Conservation (phyloP, 64 coral and sea anemone genomes). For the Hydrozoanthus tunicans region DNA sequence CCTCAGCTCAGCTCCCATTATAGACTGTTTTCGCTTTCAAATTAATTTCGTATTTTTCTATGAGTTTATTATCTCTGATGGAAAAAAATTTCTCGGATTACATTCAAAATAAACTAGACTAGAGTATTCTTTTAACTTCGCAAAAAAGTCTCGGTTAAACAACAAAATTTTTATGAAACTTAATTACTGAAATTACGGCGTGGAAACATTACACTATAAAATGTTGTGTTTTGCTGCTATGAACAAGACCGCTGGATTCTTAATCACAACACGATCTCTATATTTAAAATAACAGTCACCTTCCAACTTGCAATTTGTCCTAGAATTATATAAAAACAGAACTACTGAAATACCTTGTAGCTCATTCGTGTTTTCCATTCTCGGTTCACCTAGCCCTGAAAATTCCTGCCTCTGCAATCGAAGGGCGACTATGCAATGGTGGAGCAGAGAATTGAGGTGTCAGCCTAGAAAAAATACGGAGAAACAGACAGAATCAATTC, state of each 20-base stretch:
- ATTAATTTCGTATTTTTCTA: constrained; percentile 2
- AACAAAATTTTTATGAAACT: constrained; percentile 40
- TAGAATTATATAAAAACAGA: background rate
- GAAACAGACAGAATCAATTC: constrained; percentile 31
- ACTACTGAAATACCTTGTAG: constrained; percentile 43
- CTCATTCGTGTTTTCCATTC: constrained; percentile 53
- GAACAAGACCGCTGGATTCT: background rate
- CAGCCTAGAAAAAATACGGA: constrained; percentile 42
- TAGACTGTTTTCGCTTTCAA: constrained; percentile 40
- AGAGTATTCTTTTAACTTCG: background rate
- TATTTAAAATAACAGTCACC: constrained; percentile 16
- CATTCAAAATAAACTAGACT: constrained; percentile 10
- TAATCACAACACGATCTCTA: constrained; percentile 1
- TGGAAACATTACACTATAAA: constrained; percentile 43
- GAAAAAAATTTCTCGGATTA: background rate
- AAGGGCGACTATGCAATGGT: constrained; percentile 28
- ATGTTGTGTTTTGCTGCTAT: constrained; percentile 3
- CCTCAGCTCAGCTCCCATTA: constrained; percentile 40
- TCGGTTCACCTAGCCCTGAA: constrained; percentile 57
- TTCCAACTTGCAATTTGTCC: background rate
- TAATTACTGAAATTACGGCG: constrained; percentile 54
- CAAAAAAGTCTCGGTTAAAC: constrained; percentile 18
- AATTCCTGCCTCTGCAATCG: constrained; percentile 48
- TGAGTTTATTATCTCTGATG: background rate
- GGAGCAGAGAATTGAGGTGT: constrained; percentile 10